Percentiles rank a stretch among this genome's conserved stretches.
These are phyloP conservation scores for Rutpela maculata DNA, from an alignment of 2,888 invertebrate genomes.

Conservation along the genomic window DNA sequence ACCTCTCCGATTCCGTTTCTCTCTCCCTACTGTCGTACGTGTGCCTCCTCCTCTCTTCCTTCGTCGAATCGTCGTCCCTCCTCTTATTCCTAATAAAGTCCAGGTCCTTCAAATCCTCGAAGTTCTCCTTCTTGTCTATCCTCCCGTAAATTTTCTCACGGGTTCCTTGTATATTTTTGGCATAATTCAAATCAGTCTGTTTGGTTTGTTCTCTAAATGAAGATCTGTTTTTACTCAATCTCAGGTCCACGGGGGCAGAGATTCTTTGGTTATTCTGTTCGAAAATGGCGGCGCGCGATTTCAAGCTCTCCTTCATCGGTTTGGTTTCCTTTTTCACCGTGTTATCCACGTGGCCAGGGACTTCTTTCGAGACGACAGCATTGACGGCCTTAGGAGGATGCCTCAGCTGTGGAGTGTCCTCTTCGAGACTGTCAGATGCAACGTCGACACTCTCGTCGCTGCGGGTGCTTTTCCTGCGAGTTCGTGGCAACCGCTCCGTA, in stretches of 20 bases:
- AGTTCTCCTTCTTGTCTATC: constrained; percentile 50
- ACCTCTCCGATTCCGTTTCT: constrained; percentile 66
- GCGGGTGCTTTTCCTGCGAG: constrained; percentile 57
- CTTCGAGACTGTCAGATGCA: constrained; percentile 50
- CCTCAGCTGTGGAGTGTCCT: constrained; percentile 38
- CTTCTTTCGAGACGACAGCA: constrained; percentile 22
- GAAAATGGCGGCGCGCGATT: constrained; percentile 67
- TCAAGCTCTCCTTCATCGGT: constrained; percentile 60
- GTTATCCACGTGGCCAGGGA: constrained; percentile 12
- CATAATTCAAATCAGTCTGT: constrained; percentile 51
- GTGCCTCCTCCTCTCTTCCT: constrained; percentile 66
- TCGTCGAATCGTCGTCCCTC: constrained; percentile 57
- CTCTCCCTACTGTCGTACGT: constrained; percentile 67
- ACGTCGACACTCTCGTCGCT: constrained; percentile 54
- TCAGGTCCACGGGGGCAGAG: constrained; percentile 47
- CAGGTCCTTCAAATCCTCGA: constrained; percentile 58
- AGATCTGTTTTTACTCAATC: constrained; percentile 49
- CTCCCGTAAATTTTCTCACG: constrained; percentile 45
- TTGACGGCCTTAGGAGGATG: neutral
- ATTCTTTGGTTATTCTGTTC: constrained; percentile 63
- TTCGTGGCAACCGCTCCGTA: constrained; percentile 48
- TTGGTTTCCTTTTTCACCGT: constrained; percentile 47
- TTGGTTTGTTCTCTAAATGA: constrained; percentile 47
- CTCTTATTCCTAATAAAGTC: constrained; percentile 62
- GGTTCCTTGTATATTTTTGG: constrained; percentile 51